Base-by-base conservation (phyloP, 2,113 vertebrate genomes). In the Chionis minor region DNA sequence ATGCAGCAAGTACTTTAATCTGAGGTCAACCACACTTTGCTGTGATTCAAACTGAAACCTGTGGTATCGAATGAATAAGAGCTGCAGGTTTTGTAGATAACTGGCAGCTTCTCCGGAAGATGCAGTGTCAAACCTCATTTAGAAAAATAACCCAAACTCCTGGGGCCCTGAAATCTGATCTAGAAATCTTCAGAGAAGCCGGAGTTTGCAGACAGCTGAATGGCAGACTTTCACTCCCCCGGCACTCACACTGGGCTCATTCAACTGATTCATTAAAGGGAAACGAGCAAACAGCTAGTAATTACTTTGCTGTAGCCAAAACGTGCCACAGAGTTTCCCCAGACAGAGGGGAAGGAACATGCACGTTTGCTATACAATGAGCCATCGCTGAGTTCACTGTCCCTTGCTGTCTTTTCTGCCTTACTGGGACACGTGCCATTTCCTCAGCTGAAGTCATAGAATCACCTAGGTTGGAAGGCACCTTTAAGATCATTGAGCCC, bases 21-120 rank as follows among this genome's bases (percentile, higher is more conserved):
- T 97, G 96, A 97, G 96, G 96, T 97, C 94, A 97, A 92, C 92
- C 92, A 93, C 92, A 92, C 59, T 78, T 94, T 55, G 45, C 74
- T 86, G 75, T 94, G 94, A 94, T 97, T 97, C 92, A 96, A 32
- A 94, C 19, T 91, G 97, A 97, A 96, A 96, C 94, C 82, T 97
- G 94, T 96, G 92, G 94, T 95, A 95, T 97, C 62, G 17, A 95
- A 92, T 92, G 89, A 96, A 87, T 94, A 93, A 89, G 86, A 96
- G 65, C 80, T 73, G 84, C 83, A 95, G 84, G 67, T 80, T 86
- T 95, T 91, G 81, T 96, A 95, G 91, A 96, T 96, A 94, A 94
- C 81, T 95, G 94, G 88, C 90, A 96, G 58, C 92, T 96, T 94
- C 93, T 96, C 62, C 35, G 3, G 82, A 96, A 95, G 84, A 18